Base-by-base conservation (phyloP, 2,113 vertebrate genomes). In the Cheilinus undulatus region DNA sequence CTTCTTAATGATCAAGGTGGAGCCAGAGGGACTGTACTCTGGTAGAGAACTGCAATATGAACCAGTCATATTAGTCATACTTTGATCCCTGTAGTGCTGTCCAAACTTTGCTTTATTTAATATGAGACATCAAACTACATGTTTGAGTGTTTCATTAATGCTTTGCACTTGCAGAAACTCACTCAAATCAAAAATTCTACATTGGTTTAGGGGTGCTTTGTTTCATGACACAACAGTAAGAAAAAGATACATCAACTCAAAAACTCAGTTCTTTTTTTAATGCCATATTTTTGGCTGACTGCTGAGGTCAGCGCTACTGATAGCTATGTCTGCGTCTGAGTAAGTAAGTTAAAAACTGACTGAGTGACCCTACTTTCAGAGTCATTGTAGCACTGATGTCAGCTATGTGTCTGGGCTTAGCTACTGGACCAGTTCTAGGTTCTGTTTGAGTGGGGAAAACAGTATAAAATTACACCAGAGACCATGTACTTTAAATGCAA, bases 1-100 rank as follows among this genome's bases (percentile, higher is more conserved):
- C 27, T 58, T 51, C 36, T 54, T 49, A 59, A 73, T 46, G 56
- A 59, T 67, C 58, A 86, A 90, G 81, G 87, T 74, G 56, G 28
- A 34, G 74, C 74, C 56, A 66, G 66, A 48, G 62, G 62, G 67
- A 65, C 48, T 27, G 43, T 24, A 12, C 42, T 72, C 59, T 51
- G 42, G 23, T 60, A 14, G 27, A 30, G 49, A 7, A 42, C 26
- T 58, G 53, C 3, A 58, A 64, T 53, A 73, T 52, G 45, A 78
- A 73, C 53, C 20, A n/a, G n/a, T n/a, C n/a, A n/a, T 27, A 78
- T 73, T 34, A 10, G 28, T 48, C 57, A 51, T n/a, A 46, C 45
- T 76, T 78, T 76, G 64, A 67, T 76, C 65, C 30, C 27, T 49
- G 20, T 24, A 57, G 74, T 23, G 2, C 4, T 14, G 22, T 9